Evolutionary conservation across 2,888 invertebrate species (phyloP), one percentile per base, ranked within the genome.

Genomic region (Heterodera filipjevi): DNA sequence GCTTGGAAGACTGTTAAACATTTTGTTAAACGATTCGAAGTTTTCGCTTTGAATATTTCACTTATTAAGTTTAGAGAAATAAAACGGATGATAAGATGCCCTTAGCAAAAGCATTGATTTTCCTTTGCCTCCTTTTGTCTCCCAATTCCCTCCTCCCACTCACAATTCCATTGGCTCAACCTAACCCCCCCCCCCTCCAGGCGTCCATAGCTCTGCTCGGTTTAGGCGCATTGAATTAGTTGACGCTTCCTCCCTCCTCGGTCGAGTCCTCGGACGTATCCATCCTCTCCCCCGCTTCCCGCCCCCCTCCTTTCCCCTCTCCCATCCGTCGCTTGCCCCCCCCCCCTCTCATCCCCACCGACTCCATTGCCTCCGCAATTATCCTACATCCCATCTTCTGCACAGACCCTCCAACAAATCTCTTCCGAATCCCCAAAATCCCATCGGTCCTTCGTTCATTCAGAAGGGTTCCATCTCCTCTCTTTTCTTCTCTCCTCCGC

Each of bases 391-490:
- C n/a, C 27, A n/a, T 35, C 53, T 14, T 46, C 59, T 35, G 10
- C 73, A 46, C 59, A 73, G 35, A n/a, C 49, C 66, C 32, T 32
- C 66, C n/a, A n/a, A 27, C 68, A 68, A 68, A 35, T 68, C 32
- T 33, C 68, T 68, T 33, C 68, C 68, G 49, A 49, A 68, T 68
- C 32, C 68, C 68, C 33, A 35, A 32, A 68, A 68, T 68, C 68
- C 22, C 68, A 68, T 68, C 68, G 68, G 33, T 33, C 27, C 64
- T 14, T 22, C 68, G 35, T 59, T 35, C 68, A 16, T 35, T 68
- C 68, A 30, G 19, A 22, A 19, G 32, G 68, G 68, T 68, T 68
- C 68, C 68, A 68, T 33, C 68, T 32, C 68, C 27, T 59, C 59
- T 22, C 59, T 59, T 49, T 19, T 49, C 49, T 49, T 49, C 49